Conservation (phyloP, 2,113 vertebrate genomes). For the Mola mola region DNA sequence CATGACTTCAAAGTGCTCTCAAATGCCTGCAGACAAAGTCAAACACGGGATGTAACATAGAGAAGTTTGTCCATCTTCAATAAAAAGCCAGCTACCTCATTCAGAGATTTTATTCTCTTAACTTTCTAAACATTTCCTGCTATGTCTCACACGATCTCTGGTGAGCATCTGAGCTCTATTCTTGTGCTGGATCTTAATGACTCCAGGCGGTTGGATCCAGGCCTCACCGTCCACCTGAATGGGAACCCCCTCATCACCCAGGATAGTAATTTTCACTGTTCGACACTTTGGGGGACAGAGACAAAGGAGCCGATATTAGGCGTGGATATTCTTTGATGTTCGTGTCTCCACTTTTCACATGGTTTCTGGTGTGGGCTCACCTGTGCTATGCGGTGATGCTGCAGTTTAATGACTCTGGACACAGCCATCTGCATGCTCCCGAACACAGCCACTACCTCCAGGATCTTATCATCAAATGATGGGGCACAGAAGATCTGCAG, state of each 20-base stretch:
- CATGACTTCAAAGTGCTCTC: conserved; percentile 97
- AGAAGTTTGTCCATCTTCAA: too few relatives aligned
- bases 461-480: conserved; percentile 97
- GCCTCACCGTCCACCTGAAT: conserved; percentile 98
- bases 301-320: not conserved
- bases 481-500: conserved; percentile 96
- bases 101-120: too few relatives aligned
- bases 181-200: conserved; percentile 98
- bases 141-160: conserved; percentile 94
- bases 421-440: conserved; percentile 99
- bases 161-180: conserved; percentile 98
- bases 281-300: conserved; percentile 83
- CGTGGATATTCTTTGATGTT: accelerated
- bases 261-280: conserved; percentile 97
- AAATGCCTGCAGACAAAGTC: conserved; percentile 85
- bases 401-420: conserved; percentile 96
- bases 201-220: conserved; percentile 96
- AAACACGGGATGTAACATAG: too few relatives aligned
- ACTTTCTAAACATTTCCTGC: too few relatives aligned
- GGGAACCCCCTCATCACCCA: conserved; percentile 96
- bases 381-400: conserved; percentile 97
- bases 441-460: conserved; percentile 96
- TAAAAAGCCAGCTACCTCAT: too few relatives aligned
- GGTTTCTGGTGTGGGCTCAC: conserved; percentile 66
- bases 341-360: not conserved